Evolutionary conservation across 1,140 invertebrate genomes (phyloP), one percentile per base, ranked within the genome.

Genomic region (Adoxophyes honmai): DNA sequence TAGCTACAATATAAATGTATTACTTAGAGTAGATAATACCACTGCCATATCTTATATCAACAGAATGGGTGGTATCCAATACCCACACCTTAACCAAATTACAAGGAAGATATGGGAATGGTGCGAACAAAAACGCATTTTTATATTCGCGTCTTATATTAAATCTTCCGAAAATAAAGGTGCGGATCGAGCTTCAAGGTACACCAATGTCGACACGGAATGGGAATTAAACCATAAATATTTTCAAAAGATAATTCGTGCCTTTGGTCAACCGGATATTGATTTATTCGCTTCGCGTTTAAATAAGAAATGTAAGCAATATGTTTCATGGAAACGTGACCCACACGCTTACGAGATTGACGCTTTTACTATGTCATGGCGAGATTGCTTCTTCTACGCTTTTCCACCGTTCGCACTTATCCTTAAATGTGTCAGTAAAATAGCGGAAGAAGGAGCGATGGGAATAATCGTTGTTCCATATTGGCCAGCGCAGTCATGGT

Each of bases 31-130:
- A 8, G 52, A 60, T 36, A 60, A 60, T 15, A 60, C 58, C 13
- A 75, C 72, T 3, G 68, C 73, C 3, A 69, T 75, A 8, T 38
- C 64, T 13, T 73, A 68, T 39, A 68, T 77, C n/a, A 75, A 75
- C 48, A n/a, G 16, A 39, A 52, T 52, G 57, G 57, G 57, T 28
- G 44, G 44, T 9, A 33, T 58, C 6, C 57, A 52, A 34, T 58
- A 18, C 35, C 54, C 54, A n/a, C 56, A 58, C 28, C 28, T 58
- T 7, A 58, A 28, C 1, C 28, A 52, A 39, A 15, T 58, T 6
- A 52, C 56, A n/a, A 51, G 21, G 21, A 33, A 37, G n/a, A n/a
- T 58, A 37, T 58, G 56, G 42, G 42, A 58, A 16, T 58, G 56
- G 56, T 58, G 56, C 21, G 56, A 58, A 38, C 6, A 28, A 7